Base-by-base conservation (phyloP, 2,888 invertebrate genomes). In the Masnerella sp. region DNA sequence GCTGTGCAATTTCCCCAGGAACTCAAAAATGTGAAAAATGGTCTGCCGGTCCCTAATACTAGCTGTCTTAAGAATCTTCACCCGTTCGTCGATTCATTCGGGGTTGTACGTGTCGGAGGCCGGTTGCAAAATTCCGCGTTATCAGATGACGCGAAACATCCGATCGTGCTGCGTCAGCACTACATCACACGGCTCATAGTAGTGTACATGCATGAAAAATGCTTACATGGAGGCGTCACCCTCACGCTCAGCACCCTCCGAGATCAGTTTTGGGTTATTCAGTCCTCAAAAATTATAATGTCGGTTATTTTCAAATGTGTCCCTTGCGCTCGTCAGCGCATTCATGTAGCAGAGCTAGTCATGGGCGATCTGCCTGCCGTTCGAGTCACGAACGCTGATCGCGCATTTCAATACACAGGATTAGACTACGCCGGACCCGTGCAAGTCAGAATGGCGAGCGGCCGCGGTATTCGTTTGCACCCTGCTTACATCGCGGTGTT, bases 351-450 rank as follows among this genome's bases (percentile, higher is more conserved):
- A 5, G 2, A 5, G 2, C 40, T n/a, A 7, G 3, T 40, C 5
- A 40, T 40, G 40, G 14, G 52, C 11, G 5, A 12, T 7, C 17
- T 59, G 11, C 47, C 59, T 8, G 15, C n/a, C 8, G 2, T 5
- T 18, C 30, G 59, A 2, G 25, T 18, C 8, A 25, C 14, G 5
- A 36, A 12, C 2, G 15, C 45, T 34, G 40, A 18, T 5, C 43
- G 58, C 0, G 20, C 2, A 3, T 56, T 56, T 28, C 12, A 2
- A 2, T 40, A 54, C 11, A 5, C 9, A 4, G 52, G 52, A 2
- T 1, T 56, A 1, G 56, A 56, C 8, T 47, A 17, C 17, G 32
- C 47, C 11, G 30, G 47, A 2, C 36, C 49, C 14, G 18, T 51
- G 1, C n/a, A 11, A 9, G 30, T 51, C 3, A 28, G 47, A 14